phyloP scores from a whole-genome alignment of 2,797 vertebrate genomes.

The Tapera naevia region DNA sequence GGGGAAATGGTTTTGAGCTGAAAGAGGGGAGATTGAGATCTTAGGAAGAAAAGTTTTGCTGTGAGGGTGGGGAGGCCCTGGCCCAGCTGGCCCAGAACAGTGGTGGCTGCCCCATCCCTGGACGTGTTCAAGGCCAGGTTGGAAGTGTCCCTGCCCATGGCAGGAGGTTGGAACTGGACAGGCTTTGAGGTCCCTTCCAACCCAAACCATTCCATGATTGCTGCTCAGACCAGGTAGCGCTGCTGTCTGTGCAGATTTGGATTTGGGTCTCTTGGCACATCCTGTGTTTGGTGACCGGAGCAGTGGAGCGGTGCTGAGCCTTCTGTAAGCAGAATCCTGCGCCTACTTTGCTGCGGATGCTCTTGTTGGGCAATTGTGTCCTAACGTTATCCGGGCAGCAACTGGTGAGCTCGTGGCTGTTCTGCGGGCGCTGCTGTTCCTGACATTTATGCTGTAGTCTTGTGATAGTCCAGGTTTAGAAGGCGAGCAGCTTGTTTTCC shows the following conservation, averaged over 20 bases:
- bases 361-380: no score
- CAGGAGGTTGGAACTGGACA: no score
- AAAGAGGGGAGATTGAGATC: no score
- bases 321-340: rapidly evolving
- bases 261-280: neutral
- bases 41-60: no score
- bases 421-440: neutral
- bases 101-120: no score
- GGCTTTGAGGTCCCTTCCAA: no score
- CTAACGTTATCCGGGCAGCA: neutral
- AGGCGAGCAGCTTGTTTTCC: neutral
- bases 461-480: constrained; percentile 49
- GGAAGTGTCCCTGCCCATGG: no score
- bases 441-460: constrained; percentile 14
- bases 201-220: neutral
- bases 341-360: neutral
- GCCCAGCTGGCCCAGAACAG: no score
- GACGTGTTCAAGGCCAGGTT: no score
- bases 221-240: neutral
- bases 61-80: no score
- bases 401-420: neutral
- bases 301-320: neutral
- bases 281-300: neutral
- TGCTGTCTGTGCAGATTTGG: neutral
- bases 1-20: no score